A percentile compares a stretch with the other conserved stretches of the same genome.
These are phyloP conservation scores for Dysmachus trigonus DNA, from an alignment of 2,888 invertebrate species.

Conservation along the genomic window DNA sequence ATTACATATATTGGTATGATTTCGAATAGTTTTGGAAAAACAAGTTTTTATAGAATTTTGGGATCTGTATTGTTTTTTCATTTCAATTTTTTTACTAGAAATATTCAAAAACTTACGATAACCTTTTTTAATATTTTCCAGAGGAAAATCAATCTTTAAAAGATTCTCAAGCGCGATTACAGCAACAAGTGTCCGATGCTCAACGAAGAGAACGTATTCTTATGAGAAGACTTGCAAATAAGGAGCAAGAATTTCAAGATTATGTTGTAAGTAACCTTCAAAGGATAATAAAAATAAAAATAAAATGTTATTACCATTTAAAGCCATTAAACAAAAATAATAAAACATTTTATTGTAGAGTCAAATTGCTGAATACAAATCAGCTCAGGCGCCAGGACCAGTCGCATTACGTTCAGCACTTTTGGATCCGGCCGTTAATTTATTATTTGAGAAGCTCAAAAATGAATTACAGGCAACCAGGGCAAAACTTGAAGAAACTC, in stretches of 20 bases:
- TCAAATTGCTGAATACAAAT: constrained; percentile 93
- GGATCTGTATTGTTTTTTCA: constrained; percentile 27
- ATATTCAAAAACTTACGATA: background rate
- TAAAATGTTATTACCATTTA: background rate
- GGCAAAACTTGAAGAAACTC: constrained; percentile 93
- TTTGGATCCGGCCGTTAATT: constrained; percentile 94
- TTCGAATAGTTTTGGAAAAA: constrained; percentile 48
- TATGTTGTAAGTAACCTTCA: constrained; percentile 78
- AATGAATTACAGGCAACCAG: constrained; percentile 89
- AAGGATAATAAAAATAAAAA: background rate
- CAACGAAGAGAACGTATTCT: constrained; percentile 92
- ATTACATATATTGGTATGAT: constrained; percentile 52
- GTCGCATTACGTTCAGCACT: constrained; percentile 82
- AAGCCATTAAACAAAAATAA: background rate
- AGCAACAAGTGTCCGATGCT: constrained; percentile 84
- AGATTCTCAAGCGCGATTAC: constrained; percentile 81
- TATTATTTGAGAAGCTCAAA: constrained; percentile 88
- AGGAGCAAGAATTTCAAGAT: constrained; percentile 97
- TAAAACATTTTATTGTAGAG: constrained; percentile 70
- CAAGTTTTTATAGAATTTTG: constrained; percentile 31
- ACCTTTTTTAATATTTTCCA: constrained; percentile 50
- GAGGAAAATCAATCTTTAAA: constrained; percentile 62
- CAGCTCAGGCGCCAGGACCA: constrained; percentile 82
- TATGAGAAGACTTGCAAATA: constrained; percentile 89
- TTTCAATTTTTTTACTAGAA: background rate